These are phyloP conservation scores for Mnemiopsis leidyi DNA, from an alignment of 37 sponge, comb jelly and placozoan genomes.

Conservation along the genomic window DNA sequence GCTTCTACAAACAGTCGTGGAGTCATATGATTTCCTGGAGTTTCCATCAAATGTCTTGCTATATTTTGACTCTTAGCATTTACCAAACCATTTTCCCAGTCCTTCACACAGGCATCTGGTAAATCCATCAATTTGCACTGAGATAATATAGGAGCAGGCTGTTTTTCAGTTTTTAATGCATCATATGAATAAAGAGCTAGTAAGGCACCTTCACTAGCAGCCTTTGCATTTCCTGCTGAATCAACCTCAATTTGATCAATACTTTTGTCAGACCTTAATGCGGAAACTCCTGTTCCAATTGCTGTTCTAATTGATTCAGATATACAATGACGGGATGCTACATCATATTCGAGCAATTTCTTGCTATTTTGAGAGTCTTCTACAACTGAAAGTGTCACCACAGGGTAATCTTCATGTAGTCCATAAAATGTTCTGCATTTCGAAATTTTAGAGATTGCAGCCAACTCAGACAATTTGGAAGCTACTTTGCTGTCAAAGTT, in stretches of 20 bases:
- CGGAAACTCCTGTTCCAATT: slow-evolving; percentile 4
- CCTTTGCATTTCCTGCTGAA: slow-evolving; percentile 60
- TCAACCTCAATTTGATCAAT: slow-evolving; percentile 14
- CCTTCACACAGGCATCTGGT: neutral
- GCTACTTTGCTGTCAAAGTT: neutral
- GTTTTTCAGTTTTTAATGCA: slow-evolving; percentile 68
- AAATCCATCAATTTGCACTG: neutral
- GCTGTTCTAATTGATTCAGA: neutral
- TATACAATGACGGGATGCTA: neutral
- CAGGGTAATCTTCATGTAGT: neutral
- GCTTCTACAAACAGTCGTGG: slow-evolving; percentile 80
- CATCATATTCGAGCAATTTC: neutral
- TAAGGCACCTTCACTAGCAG: slow-evolving; percentile 76
- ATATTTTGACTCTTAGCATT: slow-evolving; percentile 83
- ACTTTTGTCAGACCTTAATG: neutral
- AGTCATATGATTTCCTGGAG: slow-evolving; percentile 85
- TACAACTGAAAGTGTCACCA: neutral
- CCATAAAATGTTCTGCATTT: slow-evolving; percentile 36
- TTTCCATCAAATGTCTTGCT: slow-evolving; percentile 85
- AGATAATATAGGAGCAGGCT: neutral
- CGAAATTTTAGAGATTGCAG: neutral
- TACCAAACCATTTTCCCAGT: slow-evolving; percentile 75
- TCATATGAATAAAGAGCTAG: slow-evolving; percentile 73
- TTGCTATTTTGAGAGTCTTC: neutral
- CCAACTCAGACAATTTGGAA: neutral